Evolutionary conservation across 2,888 invertebrate species (phyloP).

Genomic region (Galeopsomyia nigrocyanea): DNA sequence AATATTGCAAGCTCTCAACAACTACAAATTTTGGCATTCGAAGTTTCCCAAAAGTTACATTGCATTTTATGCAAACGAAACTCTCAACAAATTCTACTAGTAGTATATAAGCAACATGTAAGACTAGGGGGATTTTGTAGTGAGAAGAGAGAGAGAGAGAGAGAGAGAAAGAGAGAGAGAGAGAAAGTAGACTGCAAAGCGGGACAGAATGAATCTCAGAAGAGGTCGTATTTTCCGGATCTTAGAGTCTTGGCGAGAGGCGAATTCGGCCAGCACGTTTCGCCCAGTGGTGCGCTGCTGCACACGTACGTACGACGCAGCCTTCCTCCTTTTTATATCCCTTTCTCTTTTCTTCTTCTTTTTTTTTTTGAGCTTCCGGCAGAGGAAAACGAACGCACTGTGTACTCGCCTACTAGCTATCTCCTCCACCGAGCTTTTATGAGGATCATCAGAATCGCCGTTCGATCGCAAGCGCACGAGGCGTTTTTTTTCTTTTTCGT

Average conservation of each 20-base stretch:
- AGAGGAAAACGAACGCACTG: neutral
- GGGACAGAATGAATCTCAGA: slow-evolving; percentile 9
- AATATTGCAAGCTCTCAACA: too few species aligned
- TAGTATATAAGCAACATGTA: neutral
- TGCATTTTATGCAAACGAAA: too few species aligned
- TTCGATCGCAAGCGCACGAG: slow-evolving; percentile 17
- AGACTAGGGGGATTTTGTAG: slow-evolving; percentile 10
- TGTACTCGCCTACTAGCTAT: slow-evolving; percentile 14
- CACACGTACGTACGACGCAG: slow-evolving; percentile 22
- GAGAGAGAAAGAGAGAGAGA: slow-evolving; percentile 15
- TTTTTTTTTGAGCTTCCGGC: neutral
- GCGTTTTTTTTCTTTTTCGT: neutral
- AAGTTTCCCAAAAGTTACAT: too few species aligned
- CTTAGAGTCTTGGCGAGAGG: slow-evolving; percentile 16
- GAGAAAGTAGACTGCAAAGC: neutral
- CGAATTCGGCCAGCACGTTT: slow-evolving; percentile 24
- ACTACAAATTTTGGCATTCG: too few species aligned
- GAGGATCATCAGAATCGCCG: slow-evolving; percentile 35
- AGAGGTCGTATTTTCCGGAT: slow-evolving; percentile 36
- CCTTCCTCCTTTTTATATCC: neutral
- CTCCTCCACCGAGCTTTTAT: slow-evolving; percentile 12
- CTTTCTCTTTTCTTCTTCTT: neutral
- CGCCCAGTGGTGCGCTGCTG: neutral
- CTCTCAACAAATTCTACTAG: too few species aligned
- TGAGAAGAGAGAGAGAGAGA: neutral